Evolutionary conservation across 1,140 invertebrate species (phyloP).

Genomic region (Heliothis virescens): DNA sequence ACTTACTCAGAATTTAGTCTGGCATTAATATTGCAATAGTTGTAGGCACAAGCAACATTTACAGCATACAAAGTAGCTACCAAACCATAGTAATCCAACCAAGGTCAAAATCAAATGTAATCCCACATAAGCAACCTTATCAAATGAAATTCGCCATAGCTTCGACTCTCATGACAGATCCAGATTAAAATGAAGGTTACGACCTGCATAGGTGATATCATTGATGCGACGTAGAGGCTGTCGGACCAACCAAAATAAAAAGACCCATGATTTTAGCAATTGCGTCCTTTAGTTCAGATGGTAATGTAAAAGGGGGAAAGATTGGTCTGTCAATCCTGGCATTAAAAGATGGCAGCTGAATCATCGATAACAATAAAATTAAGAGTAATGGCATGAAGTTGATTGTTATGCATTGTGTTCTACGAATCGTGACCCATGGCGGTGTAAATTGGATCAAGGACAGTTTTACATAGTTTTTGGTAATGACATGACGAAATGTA

Average conservation of each 20-base stretch:
- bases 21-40: constrained; percentile 12
- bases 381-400: constrained; percentile 46
- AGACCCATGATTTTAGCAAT: constrained; percentile 38
- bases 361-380: constrained; percentile 63
- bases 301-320: neutral
- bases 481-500: constrained; percentile 13
- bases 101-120: constrained; percentile 36
- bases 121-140: constrained; percentile 44
- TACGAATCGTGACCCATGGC: constrained; percentile 54
- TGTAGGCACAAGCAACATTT: neutral
- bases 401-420: constrained; percentile 50
- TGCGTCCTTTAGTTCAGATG: neutral
- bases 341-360: constrained; percentile 53
- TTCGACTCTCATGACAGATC: constrained; percentile 54
- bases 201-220: constrained; percentile 68
- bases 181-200: constrained; percentile 65
- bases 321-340: constrained; percentile 51
- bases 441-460: constrained; percentile 47
- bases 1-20: neutral
- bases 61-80: neutral
- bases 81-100: neutral
- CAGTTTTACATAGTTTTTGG: constrained; percentile 17
- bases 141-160: constrained; percentile 56
- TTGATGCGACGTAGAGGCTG: constrained; percentile 48
- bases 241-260: constrained; percentile 46